Percentiles rank a stretch among this genome's conserved stretches.
phyloP scores from a whole-genome alignment of 2,888 invertebrate genomes.

The Eubasilissa splendida region DNA sequence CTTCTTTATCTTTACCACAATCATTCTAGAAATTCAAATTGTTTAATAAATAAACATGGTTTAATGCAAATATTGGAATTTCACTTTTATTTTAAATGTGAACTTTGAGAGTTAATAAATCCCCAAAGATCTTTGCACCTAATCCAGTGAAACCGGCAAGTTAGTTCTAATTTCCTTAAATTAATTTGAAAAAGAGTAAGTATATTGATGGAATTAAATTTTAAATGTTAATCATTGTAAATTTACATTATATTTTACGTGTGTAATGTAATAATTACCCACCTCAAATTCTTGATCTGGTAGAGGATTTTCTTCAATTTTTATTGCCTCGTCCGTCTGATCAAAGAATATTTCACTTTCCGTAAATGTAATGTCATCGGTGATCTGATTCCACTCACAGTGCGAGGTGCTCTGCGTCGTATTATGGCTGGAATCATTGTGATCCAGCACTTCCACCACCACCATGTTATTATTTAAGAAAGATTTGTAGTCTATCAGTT shows the following conservation, averaged over 20 bases:
- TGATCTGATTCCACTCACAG: constrained; percentile 7
- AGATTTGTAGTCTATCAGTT: constrained; percentile 35
- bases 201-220: too few relatives aligned
- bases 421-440: neutral
- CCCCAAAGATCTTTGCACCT: too few relatives aligned
- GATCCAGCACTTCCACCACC: constrained; percentile 34
- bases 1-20: constrained; percentile 11
- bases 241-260: too few relatives aligned
- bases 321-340: neutral
- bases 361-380: constrained; percentile 14
- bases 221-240: too few relatives aligned
- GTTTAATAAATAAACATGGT: neutral
- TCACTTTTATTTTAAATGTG: neutral
- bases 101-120: too few relatives aligned
- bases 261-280: neutral
- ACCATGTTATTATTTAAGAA: constrained; percentile 30
- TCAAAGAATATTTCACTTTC: constrained; percentile 26
- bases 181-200: too few relatives aligned
- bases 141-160: too few relatives aligned
- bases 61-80: neutral
- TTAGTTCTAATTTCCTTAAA: too few relatives aligned
- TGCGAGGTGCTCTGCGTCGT: neutral
- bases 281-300: constrained; percentile 36
- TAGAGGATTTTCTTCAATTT: constrained; percentile 20
- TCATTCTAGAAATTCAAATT: constrained; percentile 14